Conservation (phyloP, 2,888 invertebrate genomes). For the Ochlodes sylvanus region DNA sequence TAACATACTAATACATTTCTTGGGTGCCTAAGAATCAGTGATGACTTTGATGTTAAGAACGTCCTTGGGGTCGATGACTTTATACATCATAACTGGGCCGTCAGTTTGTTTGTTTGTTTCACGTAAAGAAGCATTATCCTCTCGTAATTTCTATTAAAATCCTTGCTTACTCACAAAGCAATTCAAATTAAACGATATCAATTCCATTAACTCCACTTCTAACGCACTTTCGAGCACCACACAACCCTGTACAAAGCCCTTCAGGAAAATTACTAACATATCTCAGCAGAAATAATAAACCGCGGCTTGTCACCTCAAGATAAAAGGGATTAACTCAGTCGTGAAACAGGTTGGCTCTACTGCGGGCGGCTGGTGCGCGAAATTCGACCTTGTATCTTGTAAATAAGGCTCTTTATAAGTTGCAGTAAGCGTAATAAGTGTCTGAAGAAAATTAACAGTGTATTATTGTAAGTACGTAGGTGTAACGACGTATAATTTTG, state of each 20-base stretch:
- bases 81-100: too few species aligned
- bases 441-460: slow-evolving; percentile 69
- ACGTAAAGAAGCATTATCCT: neutral
- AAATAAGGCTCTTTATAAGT: slow-evolving; percentile 45
- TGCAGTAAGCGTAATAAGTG: slow-evolving; percentile 46
- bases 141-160: neutral
- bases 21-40: too few species aligned
- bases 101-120: too few species aligned
- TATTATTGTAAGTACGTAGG: slow-evolving; percentile 77
- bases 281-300: slow-evolving; percentile 78
- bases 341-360: slow-evolving; percentile 70
- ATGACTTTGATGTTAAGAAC: too few species aligned
- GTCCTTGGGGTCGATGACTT: too few species aligned
- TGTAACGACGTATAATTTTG: slow-evolving; percentile 78
- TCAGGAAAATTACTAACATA: slow-evolving; percentile 63
- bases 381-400: slow-evolving; percentile 37
- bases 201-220: slow-evolving; percentile 25
- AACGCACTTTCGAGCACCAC: slow-evolving; percentile 24
- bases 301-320: slow-evolving; percentile 78
- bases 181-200: slow-evolving; percentile 34
- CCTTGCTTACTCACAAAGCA: slow-evolving; percentile 18
- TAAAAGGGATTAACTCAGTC: slow-evolving; percentile 77
- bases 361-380: slow-evolving; percentile 14
- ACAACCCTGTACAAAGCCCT: slow-evolving; percentile 39
- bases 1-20: neutral